These are phyloP conservation scores for Anguilla megastoma DNA, from an alignment of 2,797 vertebrate species.

Conservation along the genomic window DNA sequence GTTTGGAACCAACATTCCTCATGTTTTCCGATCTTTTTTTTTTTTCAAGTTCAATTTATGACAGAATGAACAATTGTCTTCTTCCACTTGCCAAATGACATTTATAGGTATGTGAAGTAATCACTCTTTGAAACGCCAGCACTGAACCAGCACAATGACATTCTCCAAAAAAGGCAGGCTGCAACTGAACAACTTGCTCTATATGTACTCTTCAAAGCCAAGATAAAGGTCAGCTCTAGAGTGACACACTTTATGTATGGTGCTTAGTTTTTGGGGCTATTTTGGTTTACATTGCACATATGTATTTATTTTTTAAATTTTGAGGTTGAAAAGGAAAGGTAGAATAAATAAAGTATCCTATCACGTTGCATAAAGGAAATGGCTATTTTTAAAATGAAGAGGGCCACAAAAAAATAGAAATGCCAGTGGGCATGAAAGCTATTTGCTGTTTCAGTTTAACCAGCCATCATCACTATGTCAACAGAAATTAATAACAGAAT, in stretches of 20 bases:
- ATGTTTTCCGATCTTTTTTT: background rate
- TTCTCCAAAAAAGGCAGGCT: background rate
- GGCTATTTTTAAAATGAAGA: background rate
- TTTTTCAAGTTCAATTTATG: background rate
- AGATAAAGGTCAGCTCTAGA: background rate
- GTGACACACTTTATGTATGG: background rate
- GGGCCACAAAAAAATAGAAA: background rate
- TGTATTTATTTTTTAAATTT: background rate
- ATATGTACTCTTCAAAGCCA: background rate
- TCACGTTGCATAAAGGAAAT: background rate
- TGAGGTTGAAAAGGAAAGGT: background rate
- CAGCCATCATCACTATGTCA: background rate
- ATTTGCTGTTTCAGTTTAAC: background rate
- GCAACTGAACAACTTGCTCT: background rate
- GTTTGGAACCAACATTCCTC: too few species aligned
- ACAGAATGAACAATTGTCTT: constrained; percentile 2
- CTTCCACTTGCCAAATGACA: background rate
- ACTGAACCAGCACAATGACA: background rate
- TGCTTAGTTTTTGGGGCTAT: background rate
- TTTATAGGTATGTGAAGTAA: background rate
- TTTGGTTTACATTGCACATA: background rate
- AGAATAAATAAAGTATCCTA: background rate
- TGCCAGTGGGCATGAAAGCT: background rate
- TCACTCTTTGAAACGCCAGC: background rate
- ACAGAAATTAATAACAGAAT: background rate